Percentiles rank a stretch among this genome's conserved stretches.
phyloP scores from a whole-genome alignment of 2,888 invertebrate species.

The Lucinisca nassula region DNA sequence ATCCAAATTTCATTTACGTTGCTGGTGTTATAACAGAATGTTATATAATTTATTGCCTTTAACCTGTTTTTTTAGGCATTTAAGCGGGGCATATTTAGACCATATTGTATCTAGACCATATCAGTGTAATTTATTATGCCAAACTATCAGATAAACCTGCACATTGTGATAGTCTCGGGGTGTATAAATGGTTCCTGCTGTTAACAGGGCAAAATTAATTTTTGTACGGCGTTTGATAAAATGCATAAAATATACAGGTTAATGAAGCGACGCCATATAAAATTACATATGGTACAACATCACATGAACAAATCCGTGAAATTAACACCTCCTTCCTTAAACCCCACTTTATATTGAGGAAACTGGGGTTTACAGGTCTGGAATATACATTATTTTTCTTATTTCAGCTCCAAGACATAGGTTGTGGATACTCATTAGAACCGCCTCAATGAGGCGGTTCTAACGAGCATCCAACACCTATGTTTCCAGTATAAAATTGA shows the following conservation, averaged over 20 bases:
- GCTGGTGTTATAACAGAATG: background rate
- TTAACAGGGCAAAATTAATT: background rate
- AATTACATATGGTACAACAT: too few species aligned
- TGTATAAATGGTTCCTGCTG: background rate
- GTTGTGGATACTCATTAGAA: too few species aligned
- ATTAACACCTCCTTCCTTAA: too few species aligned
- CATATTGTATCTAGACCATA: background rate
- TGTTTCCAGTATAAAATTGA: too few species aligned
- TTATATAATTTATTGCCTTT: background rate
- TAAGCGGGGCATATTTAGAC: constrained; percentile 6
- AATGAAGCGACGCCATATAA: background rate
- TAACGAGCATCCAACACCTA: too few species aligned
- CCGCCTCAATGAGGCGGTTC: too few species aligned
- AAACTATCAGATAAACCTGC: background rate
- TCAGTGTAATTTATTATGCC: background rate
- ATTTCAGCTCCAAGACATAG: too few species aligned
- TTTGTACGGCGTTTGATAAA: background rate
- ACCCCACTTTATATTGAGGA: too few species aligned
- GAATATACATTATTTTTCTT: too few species aligned
- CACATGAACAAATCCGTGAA: too few species aligned
- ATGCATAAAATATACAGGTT: background rate
- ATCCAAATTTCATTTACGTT: background rate
- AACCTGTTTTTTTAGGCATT: background rate
- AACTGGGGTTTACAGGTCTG: too few species aligned
- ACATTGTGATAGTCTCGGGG: background rate